phyloP scores from a whole-genome alignment of 2,113 vertebrate genomes.

The Hippocampus zosterae region DNA sequence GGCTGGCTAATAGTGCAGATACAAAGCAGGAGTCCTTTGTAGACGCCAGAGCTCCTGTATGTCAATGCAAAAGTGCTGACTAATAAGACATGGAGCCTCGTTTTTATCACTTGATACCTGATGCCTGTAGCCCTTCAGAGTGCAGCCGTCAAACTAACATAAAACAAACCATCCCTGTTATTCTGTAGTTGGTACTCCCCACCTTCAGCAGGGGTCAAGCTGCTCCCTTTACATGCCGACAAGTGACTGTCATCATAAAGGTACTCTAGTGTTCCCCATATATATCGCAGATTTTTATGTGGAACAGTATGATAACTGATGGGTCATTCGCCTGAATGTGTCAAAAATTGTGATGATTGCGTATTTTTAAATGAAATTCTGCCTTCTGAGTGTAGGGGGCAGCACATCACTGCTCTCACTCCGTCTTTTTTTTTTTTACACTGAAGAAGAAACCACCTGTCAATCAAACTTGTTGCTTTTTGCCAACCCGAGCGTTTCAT shows the following conservation, averaged over 20 bases:
- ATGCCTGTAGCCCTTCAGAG: constrained; percentile 43
- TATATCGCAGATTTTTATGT: not conserved
- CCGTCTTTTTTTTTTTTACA: not conserved
- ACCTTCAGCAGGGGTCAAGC: constrained; percentile 57
- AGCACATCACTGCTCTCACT: not conserved
- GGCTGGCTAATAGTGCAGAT: constrained; percentile 1
- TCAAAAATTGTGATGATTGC: not conserved
- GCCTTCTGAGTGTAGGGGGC: not conserved
- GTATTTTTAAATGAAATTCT: not conserved
- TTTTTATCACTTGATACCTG: constrained; percentile 51
- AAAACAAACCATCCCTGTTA: constrained; percentile 57
- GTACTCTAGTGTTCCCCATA: not conserved
- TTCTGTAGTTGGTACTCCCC: constrained; percentile 41
- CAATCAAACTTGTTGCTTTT: not conserved
- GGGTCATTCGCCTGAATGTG: too few species aligned
- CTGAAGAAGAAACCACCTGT: not conserved
- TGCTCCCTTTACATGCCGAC: constrained; percentile 52
- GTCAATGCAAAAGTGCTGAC: constrained; percentile 50
- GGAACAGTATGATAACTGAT: too few species aligned
- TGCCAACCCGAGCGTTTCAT: not conserved
- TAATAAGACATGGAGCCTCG: constrained; percentile 35
- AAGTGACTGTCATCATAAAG: not conserved
- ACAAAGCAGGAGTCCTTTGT: constrained; percentile 7
- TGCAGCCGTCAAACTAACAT: constrained; percentile 47
- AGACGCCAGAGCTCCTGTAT: constrained; percentile 22